Conservation (phyloP, 2,888 invertebrate genomes). For the Cylloceria caligata region DNA sequence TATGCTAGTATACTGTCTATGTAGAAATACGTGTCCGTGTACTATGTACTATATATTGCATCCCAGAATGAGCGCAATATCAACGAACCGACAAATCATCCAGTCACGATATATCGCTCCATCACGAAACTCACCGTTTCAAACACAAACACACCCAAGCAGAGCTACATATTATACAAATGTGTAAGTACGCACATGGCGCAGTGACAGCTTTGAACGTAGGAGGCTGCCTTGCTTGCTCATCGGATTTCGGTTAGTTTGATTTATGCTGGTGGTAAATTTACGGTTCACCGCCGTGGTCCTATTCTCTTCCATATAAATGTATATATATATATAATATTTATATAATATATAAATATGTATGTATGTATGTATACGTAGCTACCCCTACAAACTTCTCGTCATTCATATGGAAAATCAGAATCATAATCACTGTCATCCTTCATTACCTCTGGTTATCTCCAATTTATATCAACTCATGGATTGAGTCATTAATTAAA, state of each 20-base stretch:
- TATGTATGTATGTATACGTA: neutral
- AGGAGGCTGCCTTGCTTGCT: constrained; percentile 34
- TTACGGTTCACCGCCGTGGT: constrained; percentile 57
- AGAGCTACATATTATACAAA: constrained; percentile 19
- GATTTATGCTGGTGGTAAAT: constrained; percentile 57
- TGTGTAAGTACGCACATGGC: constrained; percentile 37
- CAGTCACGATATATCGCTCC: constrained; percentile 35
- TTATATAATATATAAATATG: constrained; percentile 21
- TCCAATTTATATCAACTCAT: constrained; percentile 26
- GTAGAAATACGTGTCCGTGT: neutral
- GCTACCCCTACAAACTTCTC: constrained; percentile 13
- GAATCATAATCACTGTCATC: constrained; percentile 36
- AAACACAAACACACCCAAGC: constrained; percentile 4
- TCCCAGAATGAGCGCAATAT: constrained; percentile 38
- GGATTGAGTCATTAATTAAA: constrained; percentile 41
- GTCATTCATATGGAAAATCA: constrained; percentile 50
- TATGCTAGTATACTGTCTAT: neutral
- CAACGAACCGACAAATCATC: constrained; percentile 52
- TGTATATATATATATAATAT: neutral
- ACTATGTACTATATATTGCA: constrained; percentile 2
- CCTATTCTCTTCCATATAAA: constrained; percentile 11
- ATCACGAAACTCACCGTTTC: constrained; percentile 7
- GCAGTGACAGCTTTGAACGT: constrained; percentile 8
- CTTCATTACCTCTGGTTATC: constrained; percentile 1
- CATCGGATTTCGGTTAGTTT: constrained; percentile 63